These are phyloP conservation scores for Megaceryle alcyon DNA, from an alignment of 2,797 vertebrate genomes.

Conservation along the genomic window DNA sequence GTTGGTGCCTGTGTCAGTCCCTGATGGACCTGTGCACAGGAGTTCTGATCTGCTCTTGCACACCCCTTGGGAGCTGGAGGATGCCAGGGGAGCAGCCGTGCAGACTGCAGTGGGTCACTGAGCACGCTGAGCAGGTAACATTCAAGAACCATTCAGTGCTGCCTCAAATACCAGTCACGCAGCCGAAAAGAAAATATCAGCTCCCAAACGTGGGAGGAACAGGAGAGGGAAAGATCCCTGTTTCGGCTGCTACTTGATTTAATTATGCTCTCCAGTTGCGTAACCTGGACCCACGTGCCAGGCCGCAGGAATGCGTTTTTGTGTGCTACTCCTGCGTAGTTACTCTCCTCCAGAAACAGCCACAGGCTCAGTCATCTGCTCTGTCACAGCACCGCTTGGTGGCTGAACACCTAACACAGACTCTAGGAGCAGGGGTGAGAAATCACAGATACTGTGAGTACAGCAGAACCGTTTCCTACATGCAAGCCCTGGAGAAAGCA, in stretches of 20 bases:
- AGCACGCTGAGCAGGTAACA: neutral
- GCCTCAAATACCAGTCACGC: rapidly evolving
- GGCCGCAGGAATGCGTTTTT: constrained; percentile 32
- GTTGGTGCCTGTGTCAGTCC: neutral
- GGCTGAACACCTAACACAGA: neutral
- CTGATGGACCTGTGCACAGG: neutral
- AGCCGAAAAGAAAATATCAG: neutral
- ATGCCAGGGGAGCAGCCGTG: neutral
- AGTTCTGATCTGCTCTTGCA: neutral
- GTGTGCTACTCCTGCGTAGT: neutral
- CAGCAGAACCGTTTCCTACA: rapidly evolving
- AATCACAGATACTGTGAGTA: neutral
- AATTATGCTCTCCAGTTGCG: neutral
- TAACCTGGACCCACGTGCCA: neutral
- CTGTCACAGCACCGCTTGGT: neutral
- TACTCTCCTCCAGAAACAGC: neutral
- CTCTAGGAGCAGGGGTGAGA: rapidly evolving
- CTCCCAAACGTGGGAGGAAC: neutral
- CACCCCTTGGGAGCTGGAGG: neutral
- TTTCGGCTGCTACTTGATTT: neutral
- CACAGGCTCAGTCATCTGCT: rapidly evolving
- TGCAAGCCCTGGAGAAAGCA: neutral
- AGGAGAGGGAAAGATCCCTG: neutral
- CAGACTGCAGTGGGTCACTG: neutral
- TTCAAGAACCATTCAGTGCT: neutral